Conservation (phyloP, 1,140 invertebrate genomes). For the Ephestia elutella region DNA sequence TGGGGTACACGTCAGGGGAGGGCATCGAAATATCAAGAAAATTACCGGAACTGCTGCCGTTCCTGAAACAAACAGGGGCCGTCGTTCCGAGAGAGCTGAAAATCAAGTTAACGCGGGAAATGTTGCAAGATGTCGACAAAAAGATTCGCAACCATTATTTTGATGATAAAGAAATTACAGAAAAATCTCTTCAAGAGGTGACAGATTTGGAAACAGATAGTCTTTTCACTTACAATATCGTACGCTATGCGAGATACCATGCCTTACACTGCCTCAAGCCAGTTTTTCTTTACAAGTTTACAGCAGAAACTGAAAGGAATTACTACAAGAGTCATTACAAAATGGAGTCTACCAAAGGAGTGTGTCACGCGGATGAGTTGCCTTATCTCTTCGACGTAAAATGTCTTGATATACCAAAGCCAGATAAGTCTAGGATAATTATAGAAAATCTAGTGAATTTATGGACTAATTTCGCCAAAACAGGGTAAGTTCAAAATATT, state of each 20-base stretch:
- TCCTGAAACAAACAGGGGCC: constrained; percentile 13
- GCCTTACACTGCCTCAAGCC: constrained; percentile 26
- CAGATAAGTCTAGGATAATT: constrained; percentile 39
- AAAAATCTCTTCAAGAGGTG: constrained; percentile 34
- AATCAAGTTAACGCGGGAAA: constrained; percentile 32
- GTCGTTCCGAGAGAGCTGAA: constrained; percentile 62
- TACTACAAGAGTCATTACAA: constrained; percentile 51
- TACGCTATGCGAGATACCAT: constrained; percentile 48
- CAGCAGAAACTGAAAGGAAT: constrained; percentile 56
- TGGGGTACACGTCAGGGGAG: constrained; percentile 58
- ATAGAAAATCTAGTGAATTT: constrained; percentile 44
- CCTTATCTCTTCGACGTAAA: constrained; percentile 56
- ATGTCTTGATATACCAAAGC: constrained; percentile 42
- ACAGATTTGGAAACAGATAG: constrained; percentile 45
- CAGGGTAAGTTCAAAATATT: constrained; percentile 55
- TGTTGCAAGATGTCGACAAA: constrained; percentile 29
- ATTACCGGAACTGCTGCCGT: constrained; percentile 17
- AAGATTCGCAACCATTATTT: constrained; percentile 53
- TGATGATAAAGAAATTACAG: constrained; percentile 30
- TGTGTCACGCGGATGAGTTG: constrained; percentile 62
- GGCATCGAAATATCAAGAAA: constrained; percentile 57
- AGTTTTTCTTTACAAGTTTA: constrained; percentile 58
- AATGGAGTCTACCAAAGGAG: constrained; percentile 46
- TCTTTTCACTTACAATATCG: constrained; percentile 52
- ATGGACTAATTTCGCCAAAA: constrained; percentile 54